A percentile compares a stretch with the other conserved stretches of the same genome.
These are phyloP conservation scores for Tipula lateralis DNA, from an alignment of 2,888 invertebrate genomes.

Conservation along the genomic window DNA sequence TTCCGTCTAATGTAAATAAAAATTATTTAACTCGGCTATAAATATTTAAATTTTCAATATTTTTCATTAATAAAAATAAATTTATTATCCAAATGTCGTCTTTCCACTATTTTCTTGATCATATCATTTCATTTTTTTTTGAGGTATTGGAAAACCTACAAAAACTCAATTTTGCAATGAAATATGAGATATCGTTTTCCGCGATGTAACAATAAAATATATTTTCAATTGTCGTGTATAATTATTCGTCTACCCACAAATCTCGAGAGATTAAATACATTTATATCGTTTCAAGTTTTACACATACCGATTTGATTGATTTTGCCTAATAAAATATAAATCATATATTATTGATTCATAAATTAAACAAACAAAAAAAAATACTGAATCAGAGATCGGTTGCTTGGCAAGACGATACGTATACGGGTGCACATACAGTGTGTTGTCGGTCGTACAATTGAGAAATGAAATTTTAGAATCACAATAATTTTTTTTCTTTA, in stretches of 20 bases:
- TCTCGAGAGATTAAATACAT: neutral
- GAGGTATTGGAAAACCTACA: neutral
- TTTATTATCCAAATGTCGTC: neutral
- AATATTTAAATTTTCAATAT: neutral
- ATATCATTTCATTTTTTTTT: no score
- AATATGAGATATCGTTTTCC: neutral
- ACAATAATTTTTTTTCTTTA: neutral
- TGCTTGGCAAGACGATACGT: neutral
- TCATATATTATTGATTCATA: neutral
- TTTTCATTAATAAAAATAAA: neutral
- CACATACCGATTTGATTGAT: neutral
- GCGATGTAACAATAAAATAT: neutral
- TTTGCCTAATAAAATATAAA: neutral
- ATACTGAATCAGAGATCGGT: neutral
- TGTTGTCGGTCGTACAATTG: neutral
- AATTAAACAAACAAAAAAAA: neutral
- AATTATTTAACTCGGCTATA: neutral
- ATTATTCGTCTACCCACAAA: neutral
- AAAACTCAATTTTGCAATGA: neutral
- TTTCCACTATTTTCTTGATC: neutral
- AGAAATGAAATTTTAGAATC: slow-evolving; percentile 7
- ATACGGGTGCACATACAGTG: neutral
- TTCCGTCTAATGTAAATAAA: neutral
- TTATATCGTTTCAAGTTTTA: neutral
- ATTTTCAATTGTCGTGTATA: neutral